These are phyloP conservation scores for Mycalesis mineus DNA, from an alignment of 2,888 invertebrate species.

Conservation along the genomic window DNA sequence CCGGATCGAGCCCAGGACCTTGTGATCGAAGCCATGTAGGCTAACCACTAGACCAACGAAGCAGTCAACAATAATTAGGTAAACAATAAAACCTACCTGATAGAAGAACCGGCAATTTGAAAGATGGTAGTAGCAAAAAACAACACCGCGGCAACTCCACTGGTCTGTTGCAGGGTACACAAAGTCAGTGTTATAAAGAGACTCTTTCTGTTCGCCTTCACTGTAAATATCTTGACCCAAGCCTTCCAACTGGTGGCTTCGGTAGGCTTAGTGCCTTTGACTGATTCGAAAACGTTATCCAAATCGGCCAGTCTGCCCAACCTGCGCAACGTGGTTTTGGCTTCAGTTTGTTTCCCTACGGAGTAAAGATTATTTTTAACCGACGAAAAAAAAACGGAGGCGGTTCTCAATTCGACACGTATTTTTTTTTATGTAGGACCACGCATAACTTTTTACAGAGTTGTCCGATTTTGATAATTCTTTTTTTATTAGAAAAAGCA, in stretches of 20 bases:
- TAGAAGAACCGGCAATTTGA: conserved; percentile 42
- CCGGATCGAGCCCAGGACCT: too few species aligned
- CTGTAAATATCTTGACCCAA: conserved; percentile 47
- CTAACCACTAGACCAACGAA: too few species aligned
- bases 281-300: conserved; percentile 42
- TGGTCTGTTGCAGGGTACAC: conserved; percentile 37
- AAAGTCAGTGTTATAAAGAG: conserved; percentile 43
- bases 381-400: too few species aligned
- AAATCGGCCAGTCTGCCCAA: conserved; percentile 42
- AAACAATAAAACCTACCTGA: too few species aligned
- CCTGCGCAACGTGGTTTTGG: conserved; percentile 37
- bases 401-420: too few species aligned
- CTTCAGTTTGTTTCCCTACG: conserved; percentile 44
- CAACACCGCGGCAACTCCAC: conserved; percentile 43
- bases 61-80: too few species aligned
- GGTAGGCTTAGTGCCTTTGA: conserved; percentile 35
- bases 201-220: conserved; percentile 41
- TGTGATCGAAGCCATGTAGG: too few species aligned
- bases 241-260: conserved; percentile 41
- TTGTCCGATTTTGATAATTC: too few species aligned
- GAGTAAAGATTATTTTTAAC: too few species aligned
- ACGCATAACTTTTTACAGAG: too few species aligned
- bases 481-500: too few species aligned
- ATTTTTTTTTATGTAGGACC: too few species aligned
- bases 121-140: conserved; percentile 47